Evolutionary conservation across 1,140 invertebrate genomes (phyloP).

Genomic region (Drosophila pandora): DNA sequence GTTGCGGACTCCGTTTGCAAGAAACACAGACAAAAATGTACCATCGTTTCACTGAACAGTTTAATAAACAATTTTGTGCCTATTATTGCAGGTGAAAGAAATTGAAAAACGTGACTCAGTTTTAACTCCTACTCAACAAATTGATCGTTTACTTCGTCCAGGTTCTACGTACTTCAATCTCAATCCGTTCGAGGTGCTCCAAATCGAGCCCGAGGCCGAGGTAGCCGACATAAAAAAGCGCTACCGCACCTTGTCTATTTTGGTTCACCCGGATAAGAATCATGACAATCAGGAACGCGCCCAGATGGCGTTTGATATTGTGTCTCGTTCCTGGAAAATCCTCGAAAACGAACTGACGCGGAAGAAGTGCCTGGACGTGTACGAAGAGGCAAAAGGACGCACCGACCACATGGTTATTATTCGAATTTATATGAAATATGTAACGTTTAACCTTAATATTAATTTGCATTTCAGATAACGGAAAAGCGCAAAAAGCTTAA

Average conservation of each 20-base stretch:
- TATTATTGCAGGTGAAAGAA: constrained; percentile 84
- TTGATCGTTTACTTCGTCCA: constrained; percentile 94
- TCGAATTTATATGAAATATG: background rate
- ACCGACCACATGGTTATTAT: constrained; percentile 94
- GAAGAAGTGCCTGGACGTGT: constrained; percentile 97
- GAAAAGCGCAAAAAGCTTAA: constrained; percentile 97
- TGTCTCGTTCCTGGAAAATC: constrained; percentile 98
- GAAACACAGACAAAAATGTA: constrained; percentile 32
- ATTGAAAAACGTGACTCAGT: constrained; percentile 84
- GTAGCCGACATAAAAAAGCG: constrained; percentile 98
- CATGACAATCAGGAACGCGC: constrained; percentile 97
- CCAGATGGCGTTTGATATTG: constrained; percentile 96
- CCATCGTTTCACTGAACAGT: constrained; percentile 41
- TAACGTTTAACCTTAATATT: background rate
- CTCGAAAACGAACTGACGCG: constrained; percentile 97
- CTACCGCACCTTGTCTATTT: constrained; percentile 97
- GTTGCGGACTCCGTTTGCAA: constrained; percentile 19
- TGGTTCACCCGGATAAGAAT: constrained; percentile 94
- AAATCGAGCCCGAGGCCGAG: constrained; percentile 95
- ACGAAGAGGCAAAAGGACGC: constrained; percentile 97
- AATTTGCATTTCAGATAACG: constrained; percentile 88
- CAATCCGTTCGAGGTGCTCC: constrained; percentile 97
- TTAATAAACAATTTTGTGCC: constrained; percentile 73
- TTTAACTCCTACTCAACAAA: constrained; percentile 97
- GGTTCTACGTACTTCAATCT: constrained; percentile 98